These are phyloP conservation scores for Anthophora plumipes DNA, from an alignment of 2,888 invertebrate species.

Conservation along the genomic window DNA sequence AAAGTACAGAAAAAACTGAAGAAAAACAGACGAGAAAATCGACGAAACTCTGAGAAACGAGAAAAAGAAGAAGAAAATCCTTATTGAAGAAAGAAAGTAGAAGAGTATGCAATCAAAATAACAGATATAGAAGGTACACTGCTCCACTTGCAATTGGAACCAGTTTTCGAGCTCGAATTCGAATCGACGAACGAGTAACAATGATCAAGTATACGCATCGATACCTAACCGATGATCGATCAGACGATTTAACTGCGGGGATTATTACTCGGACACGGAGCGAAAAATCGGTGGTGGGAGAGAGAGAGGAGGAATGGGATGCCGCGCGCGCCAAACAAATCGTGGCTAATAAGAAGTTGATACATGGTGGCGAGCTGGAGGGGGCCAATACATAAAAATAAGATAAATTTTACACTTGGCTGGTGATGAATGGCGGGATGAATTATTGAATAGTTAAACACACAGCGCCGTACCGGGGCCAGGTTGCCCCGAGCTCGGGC, in stretches of 20 bases:
- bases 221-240: constrained; percentile 25
- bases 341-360: constrained; percentile 80
- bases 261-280: constrained; percentile 45
- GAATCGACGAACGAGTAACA: background rate
- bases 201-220: constrained; percentile 7
- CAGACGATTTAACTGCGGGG: constrained; percentile 17
- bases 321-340: constrained; percentile 79
- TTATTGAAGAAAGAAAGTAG: too few species aligned
- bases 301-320: constrained; percentile 48
- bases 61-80: too few species aligned
- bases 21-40: too few species aligned
- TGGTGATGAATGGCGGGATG: constrained; percentile 81
- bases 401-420: constrained; percentile 81
- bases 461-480: constrained; percentile 74
- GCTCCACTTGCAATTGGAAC: background rate
- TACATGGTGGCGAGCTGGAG: constrained; percentile 76
- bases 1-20: too few species aligned
- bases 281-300: constrained; percentile 58
- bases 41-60: too few species aligned
- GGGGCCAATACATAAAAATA: constrained; percentile 82
- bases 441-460: constrained; percentile 82
- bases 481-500: constrained; percentile 39
- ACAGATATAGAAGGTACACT: too few species aligned
- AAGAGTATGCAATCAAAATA: too few species aligned
- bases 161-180: background rate